Conservation (phyloP, 1,140 invertebrate genomes). For the Zaprionus lachaisei region DNA sequence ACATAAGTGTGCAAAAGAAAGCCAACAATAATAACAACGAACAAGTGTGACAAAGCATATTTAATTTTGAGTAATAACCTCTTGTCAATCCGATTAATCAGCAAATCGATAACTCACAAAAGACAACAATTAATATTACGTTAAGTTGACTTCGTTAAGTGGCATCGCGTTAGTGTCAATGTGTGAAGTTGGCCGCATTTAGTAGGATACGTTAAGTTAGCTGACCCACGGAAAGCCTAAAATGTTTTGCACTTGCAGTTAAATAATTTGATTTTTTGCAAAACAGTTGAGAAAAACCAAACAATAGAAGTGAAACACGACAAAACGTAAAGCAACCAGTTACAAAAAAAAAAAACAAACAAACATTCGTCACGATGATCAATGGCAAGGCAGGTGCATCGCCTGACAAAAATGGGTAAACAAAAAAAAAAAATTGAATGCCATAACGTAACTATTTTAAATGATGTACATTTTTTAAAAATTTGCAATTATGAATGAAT, state of each 20-base stretch:
- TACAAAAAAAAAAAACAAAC: conserved; percentile 26
- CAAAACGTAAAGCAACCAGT: conserved; percentile 33
- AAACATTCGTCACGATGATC: conserved; percentile 60
- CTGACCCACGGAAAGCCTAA: not conserved
- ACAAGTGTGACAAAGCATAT: conserved; percentile 8
- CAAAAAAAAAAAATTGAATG: conserved; percentile 16
- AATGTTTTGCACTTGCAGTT: not conserved
- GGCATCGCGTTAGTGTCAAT: not conserved
- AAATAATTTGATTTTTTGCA: not conserved
- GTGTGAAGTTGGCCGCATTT: not conserved
- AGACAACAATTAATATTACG: conserved; percentile 2
- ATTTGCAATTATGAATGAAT: too few species aligned
- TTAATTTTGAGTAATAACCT: conserved; percentile 53
- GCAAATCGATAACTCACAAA: conserved; percentile 21
- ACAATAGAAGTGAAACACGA: conserved; percentile 18
- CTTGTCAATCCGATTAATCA: conserved; percentile 13
- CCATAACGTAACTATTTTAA: too few species aligned
- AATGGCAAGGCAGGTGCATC: conserved; percentile 53
- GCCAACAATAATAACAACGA: conserved; percentile 27
- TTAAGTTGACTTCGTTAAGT: not conserved
- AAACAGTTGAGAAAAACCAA: conserved; percentile 8
- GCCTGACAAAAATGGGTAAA: conserved; percentile 77
- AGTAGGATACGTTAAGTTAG: not conserved
- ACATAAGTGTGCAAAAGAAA: conserved; percentile 56
- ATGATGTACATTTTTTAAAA: not conserved